phyloP scores from a whole-genome alignment of 2,113 vertebrate species.

The Prinia subflava region DNA sequence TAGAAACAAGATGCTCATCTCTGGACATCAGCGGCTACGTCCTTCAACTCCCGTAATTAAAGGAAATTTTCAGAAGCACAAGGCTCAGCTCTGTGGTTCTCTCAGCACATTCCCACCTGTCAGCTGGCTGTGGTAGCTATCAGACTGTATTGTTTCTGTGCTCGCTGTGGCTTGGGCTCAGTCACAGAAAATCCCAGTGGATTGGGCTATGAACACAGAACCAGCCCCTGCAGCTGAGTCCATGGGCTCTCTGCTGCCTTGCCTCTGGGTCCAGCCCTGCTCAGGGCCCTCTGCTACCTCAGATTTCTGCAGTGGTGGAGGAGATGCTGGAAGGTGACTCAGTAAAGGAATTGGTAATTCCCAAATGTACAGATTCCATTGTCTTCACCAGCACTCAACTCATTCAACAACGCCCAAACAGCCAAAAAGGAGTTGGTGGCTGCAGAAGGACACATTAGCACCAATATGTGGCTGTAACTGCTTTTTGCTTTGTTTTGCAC shows the following conservation, averaged over 20 bases:
- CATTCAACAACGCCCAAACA: background rate
- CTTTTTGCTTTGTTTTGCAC: background rate
- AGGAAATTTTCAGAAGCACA: background rate
- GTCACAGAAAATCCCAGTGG: background rate
- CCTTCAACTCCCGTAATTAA: background rate
- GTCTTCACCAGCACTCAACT: background rate
- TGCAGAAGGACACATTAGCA: background rate
- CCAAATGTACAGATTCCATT: rapidly evolving
- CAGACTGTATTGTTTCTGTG: background rate
- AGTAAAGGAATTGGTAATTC: background rate
- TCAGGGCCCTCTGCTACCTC: background rate
- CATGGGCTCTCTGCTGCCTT: background rate
- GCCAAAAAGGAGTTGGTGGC: background rate
- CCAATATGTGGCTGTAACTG: background rate
- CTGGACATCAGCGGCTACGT: background rate
- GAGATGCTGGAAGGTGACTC: background rate
- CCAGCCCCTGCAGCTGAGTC: background rate
- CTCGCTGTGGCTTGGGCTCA: background rate
- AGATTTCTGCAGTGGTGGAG: background rate
- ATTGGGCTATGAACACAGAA: background rate
- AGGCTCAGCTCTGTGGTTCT: background rate
- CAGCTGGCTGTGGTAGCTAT: background rate
- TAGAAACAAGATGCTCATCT: background rate
- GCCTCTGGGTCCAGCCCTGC: background rate
- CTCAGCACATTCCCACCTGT: background rate